A percentile compares a stretch with the other conserved stretches of the same genome.
Conservation (phyloP, 2,888 invertebrate genomes). For the Drosophila mulleri region DNA sequence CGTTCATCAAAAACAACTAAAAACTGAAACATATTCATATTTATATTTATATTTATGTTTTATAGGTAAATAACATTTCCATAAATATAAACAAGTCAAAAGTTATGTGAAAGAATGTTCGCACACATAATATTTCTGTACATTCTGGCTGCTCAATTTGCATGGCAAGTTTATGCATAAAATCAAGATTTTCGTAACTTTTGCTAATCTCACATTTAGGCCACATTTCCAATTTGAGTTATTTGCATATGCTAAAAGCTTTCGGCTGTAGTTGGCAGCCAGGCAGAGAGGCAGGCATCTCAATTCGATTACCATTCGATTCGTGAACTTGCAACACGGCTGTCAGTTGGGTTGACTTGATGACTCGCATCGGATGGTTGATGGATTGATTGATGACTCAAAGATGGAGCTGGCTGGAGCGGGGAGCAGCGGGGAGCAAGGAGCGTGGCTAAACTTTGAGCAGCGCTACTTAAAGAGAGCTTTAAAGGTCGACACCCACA, state of each 20-base stretch:
- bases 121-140: background rate
- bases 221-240: slow-evolving; percentile 47
- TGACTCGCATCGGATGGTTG: slow-evolving; percentile 64
- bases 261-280: slow-evolving; percentile 31
- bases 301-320: slow-evolving; percentile 73
- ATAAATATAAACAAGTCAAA: background rate
- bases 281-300: slow-evolving; percentile 14
- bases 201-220: slow-evolving; percentile 16
- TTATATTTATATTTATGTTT: too few relatives aligned
- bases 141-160: background rate
- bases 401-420: slow-evolving; percentile 19
- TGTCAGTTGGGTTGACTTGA: slow-evolving; percentile 72
- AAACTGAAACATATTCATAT: background rate
- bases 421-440: slow-evolving; percentile 8
- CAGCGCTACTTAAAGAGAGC: slow-evolving; percentile 37
- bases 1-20: background rate
- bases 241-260: slow-evolving; percentile 67
- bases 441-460: slow-evolving; percentile 17
- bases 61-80: background rate
- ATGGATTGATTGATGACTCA: slow-evolving; percentile 66
- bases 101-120: background rate
- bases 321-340: slow-evolving; percentile 67
- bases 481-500: slow-evolving; percentile 7
- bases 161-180: slow-evolving; percentile 1
- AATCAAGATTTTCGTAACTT: slow-evolving; percentile 15